Conservation (phyloP, 1,140 invertebrate species). For the Catajapyx aquilonaris region DNA sequence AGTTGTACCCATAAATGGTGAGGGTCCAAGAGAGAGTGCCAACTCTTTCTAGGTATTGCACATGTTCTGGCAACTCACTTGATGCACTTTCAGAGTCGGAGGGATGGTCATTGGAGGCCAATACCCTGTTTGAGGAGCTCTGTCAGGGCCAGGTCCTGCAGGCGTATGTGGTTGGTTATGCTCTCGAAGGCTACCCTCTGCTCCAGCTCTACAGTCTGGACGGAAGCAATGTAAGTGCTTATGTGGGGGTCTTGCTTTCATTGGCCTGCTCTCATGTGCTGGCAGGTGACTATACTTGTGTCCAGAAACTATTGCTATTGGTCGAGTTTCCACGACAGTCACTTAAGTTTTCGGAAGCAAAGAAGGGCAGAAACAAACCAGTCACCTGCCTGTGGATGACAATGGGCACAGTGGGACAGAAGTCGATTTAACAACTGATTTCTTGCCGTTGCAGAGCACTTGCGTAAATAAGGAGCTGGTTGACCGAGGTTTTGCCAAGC, state of each 20-base stretch:
- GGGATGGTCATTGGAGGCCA: constrained; percentile 50
- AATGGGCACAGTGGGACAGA: not conserved
- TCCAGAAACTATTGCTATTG: too few species aligned
- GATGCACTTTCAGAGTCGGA: too few species aligned
- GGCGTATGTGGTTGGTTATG: constrained; percentile 65
- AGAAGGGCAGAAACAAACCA: constrained; percentile 6
- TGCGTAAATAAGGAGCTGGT: constrained; percentile 44
- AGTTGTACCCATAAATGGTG: constrained; percentile 57
- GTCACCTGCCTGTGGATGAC: constrained; percentile 4
- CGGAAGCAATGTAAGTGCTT: constrained; percentile 37
- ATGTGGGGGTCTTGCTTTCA: not conserved
- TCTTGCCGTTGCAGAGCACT: constrained; percentile 32
- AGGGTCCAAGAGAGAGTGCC: too few species aligned
- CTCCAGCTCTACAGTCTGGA: constrained; percentile 53
- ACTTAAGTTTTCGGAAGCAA: not conserved
- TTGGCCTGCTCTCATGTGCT: not conserved
- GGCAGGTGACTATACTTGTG: too few species aligned
- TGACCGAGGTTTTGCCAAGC: constrained; percentile 38
- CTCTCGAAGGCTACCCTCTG: constrained; percentile 47
- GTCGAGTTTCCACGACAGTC: too few species aligned
- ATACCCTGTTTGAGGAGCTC: constrained; percentile 46
- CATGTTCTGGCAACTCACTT: too few species aligned
- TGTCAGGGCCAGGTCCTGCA: constrained; percentile 58
- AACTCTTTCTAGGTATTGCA: too few species aligned
- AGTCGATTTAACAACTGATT: constrained; percentile 5